Percentiles rank a stretch among this genome's conserved stretches.
phyloP scores from a whole-genome alignment of 2,113 vertebrate species.

The Nothoprocta perdicaria region DNA sequence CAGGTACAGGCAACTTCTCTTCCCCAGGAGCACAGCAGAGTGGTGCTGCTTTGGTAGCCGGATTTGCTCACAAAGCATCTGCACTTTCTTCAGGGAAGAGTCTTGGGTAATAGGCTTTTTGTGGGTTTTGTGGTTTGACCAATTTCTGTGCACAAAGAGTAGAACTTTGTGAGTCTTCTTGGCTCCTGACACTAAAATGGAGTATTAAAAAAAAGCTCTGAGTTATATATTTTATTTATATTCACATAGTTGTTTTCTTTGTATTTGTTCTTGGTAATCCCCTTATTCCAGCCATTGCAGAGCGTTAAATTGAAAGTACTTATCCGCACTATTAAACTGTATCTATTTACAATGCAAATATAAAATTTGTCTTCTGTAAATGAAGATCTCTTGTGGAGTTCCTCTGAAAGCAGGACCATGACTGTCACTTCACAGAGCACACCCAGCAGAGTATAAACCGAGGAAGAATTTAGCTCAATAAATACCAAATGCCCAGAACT shows the following conservation, averaged over 20 bases:
- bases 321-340: not conserved
- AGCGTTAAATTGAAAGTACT: not conserved
- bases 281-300: not conserved
- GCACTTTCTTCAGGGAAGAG: not conserved
- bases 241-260: conserved; percentile 6
- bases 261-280: not conserved
- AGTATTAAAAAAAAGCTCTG: not conserved
- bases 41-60: not conserved
- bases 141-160: conserved; percentile 27
- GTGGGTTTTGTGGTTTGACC: conserved; percentile 33
- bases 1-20: not conserved
- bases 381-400: not conserved
- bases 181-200: not conserved
- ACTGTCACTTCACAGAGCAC: not conserved
- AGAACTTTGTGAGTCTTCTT: not conserved
- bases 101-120: not conserved
- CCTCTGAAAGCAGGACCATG: not conserved
- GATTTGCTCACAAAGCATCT: not conserved
- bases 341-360: conserved; percentile 28
- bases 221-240: not conserved
- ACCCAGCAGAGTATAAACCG: not conserved
- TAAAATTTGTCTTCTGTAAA: conserved; percentile 18
- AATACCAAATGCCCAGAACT: not conserved
- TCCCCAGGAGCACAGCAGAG: not conserved
- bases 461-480: conserved; percentile 17